These are phyloP conservation scores for Chiridota heheva DNA, from an alignment of 35 echinoderm and acorn worm species.

Conservation along the genomic window DNA sequence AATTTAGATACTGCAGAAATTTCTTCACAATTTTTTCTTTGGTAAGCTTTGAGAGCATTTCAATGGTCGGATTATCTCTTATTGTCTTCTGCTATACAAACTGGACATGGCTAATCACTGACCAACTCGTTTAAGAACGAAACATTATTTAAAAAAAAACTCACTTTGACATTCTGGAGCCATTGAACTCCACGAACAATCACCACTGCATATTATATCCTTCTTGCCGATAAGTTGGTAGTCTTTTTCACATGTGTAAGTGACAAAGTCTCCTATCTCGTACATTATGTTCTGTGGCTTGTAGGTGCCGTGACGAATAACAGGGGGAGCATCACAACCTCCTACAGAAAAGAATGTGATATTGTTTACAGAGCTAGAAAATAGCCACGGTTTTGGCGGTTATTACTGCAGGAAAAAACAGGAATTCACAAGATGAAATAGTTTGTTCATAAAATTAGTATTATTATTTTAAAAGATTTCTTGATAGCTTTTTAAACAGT, in stretches of 20 bases:
- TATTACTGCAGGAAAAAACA: not conserved
- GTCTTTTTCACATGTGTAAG: constrained; percentile 33
- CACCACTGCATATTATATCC: constrained; percentile 18
- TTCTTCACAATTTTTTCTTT: too few relatives aligned
- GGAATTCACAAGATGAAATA: not conserved
- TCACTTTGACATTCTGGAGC: constrained; percentile 82
- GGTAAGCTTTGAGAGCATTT: too few relatives aligned
- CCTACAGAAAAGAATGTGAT: constrained; percentile 4
- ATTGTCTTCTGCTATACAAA: too few relatives aligned
- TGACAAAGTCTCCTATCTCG: constrained; percentile 7
- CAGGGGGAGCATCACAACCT: constrained; percentile 24
- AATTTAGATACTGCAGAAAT: too few relatives aligned
- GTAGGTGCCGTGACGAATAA: constrained; percentile 29
- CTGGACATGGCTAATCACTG: too few relatives aligned
- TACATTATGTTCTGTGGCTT: constrained; percentile 24
- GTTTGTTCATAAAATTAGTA: too few relatives aligned
- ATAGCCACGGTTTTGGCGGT: not conserved
- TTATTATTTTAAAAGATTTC: too few relatives aligned
- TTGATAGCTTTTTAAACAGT: too few relatives aligned
- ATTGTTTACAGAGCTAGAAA: not conserved
- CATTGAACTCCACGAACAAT: constrained; percentile 40
- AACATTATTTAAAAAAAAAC: constrained; percentile 27
- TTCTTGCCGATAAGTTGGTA: constrained; percentile 54
- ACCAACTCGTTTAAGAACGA: too few relatives aligned
- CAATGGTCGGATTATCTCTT: too few relatives aligned